Conservation (phyloP, 2,888 invertebrate species). For the Ennomos erosarius region DNA sequence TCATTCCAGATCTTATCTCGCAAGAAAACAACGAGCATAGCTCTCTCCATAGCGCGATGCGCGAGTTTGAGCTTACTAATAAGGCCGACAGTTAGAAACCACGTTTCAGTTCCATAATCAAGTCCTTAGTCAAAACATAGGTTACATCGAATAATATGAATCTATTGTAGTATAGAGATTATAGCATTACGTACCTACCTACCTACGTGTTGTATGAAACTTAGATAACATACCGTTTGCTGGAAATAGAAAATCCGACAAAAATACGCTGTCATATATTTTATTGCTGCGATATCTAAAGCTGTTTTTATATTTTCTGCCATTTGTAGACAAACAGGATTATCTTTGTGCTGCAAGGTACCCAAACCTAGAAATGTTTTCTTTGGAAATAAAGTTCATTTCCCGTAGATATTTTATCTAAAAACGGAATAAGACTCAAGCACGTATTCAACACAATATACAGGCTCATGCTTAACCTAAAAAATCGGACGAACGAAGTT, state of each 20-base stretch:
- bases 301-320: not conserved
- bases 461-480: too few relatives aligned
- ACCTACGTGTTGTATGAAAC: not conserved
- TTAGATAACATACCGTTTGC: not conserved
- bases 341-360: not conserved
- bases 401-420: not conserved
- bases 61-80: too few relatives aligned
- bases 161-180: too few relatives aligned
- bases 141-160: too few relatives aligned
- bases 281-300: not conserved
- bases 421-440: not conserved
- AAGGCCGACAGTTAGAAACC: too few relatives aligned
- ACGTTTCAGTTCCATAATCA: too few relatives aligned
- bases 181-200: too few relatives aligned
- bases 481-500: too few relatives aligned
- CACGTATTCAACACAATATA: not conserved
- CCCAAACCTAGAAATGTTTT: not conserved
- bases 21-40: too few relatives aligned
- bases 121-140: too few relatives aligned
- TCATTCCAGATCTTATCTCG: too few relatives aligned
- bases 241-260: conserved; percentile 4
- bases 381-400: not conserved
- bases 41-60: too few relatives aligned
- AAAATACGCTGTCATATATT: conserved; percentile 1
- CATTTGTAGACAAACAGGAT: not conserved